A percentile compares a stretch with the other conserved stretches of the same genome.
phyloP scores from a whole-genome alignment of 2,113 vertebrate genomes.

The Rafetus swinhoei region DNA sequence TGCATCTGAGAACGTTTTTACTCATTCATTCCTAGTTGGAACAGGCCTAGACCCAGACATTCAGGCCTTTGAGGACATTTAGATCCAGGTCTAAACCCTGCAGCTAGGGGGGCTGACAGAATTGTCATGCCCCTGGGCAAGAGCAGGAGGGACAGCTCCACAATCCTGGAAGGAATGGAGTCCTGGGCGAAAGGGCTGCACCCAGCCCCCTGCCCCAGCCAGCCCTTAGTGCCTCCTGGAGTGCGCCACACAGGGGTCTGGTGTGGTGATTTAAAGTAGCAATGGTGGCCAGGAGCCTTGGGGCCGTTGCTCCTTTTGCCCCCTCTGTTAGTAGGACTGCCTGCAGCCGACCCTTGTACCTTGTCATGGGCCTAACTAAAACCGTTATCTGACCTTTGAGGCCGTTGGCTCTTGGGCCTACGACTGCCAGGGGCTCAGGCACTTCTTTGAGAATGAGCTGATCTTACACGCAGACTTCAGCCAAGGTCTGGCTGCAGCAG shows the following conservation, averaged over 20 bases:
- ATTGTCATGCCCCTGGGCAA: too few species aligned
- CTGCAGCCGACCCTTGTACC: neutral
- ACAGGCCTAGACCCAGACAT: neutral
- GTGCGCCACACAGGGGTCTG: too few species aligned
- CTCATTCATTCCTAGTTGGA: neutral
- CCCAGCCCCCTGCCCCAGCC: too few species aligned
- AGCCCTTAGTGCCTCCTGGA: too few species aligned
- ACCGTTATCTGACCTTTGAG: fast-evolving
- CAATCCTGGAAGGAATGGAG: too few species aligned
- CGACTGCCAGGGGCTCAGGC: neutral
- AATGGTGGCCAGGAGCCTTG: too few species aligned
- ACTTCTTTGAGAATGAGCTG: fast-evolving
- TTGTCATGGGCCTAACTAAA: neutral
- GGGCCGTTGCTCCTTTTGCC: too few species aligned
- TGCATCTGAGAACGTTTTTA: neutral
- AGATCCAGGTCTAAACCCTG: neutral
- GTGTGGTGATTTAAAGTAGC: too few species aligned
- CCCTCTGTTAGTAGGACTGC: too few species aligned
- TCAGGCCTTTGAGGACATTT: fast-evolving
- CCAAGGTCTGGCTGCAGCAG: neutral
- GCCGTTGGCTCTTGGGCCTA: neutral
- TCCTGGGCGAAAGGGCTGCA: too few species aligned
- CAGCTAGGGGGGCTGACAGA: too few species aligned
- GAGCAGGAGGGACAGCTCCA: too few species aligned
- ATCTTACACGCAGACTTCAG: neutral